Percentiles rank a stretch among this genome's conserved stretches.
These are phyloP conservation scores for Novumbra hubbsi DNA, from an alignment of 2,797 vertebrate species.

Conservation along the genomic window DNA sequence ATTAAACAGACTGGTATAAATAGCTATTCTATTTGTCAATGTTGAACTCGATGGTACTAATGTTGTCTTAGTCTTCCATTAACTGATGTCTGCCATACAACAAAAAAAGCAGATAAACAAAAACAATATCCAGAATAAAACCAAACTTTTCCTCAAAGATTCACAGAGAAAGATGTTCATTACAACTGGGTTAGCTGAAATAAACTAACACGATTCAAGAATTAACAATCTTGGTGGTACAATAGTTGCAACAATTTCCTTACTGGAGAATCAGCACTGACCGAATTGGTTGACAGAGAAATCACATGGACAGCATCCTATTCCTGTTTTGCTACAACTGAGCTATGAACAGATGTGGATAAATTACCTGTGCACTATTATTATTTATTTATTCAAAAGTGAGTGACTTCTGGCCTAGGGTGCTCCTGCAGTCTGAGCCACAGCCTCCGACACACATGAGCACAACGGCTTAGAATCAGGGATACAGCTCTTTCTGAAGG, in stretches of 20 bases:
- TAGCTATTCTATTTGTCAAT: slow-evolving; percentile 40
- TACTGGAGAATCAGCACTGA: not conserved
- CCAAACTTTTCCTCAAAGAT: not conserved
- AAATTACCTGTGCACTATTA: not conserved
- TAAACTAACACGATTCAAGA: not conserved
- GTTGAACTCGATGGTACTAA: not conserved
- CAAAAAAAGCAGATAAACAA: not conserved
- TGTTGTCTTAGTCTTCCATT: slow-evolving; percentile 1
- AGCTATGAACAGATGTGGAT: not conserved
- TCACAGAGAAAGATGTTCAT: not conserved
- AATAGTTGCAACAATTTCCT: not conserved
- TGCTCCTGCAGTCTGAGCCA: no score
- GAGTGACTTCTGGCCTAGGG: not conserved
- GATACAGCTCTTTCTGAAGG: no score
- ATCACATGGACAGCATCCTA: not conserved
- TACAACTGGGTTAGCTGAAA: not conserved
- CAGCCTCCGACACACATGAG: no score
- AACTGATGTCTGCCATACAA: not conserved
- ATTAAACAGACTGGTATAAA: slow-evolving; percentile 58
- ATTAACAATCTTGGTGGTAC: not conserved
- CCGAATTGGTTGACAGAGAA: not conserved
- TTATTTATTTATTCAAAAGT: not conserved
- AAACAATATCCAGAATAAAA: not conserved
- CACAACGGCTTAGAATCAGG: no score
- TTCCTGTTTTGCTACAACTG: not conserved